Base-by-base conservation (phyloP, 2,888 invertebrate genomes). In the Drosophila suboccidentalis region DNA sequence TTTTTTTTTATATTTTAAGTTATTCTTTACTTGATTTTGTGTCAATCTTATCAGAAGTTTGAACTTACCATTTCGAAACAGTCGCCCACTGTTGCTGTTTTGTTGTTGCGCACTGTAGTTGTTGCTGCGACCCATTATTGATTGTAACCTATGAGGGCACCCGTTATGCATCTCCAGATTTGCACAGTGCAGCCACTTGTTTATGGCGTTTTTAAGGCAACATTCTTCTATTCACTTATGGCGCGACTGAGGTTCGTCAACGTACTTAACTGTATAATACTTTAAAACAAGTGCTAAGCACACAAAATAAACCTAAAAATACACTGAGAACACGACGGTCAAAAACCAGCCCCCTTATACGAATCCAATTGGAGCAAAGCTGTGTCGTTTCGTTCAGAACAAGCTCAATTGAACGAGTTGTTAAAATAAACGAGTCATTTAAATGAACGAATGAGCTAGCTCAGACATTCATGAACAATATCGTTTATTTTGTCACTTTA, bases 21-120 rank as follows among this genome's bases (percentile, higher is more conserved):
- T 46, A 57, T 50, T 36, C 8, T 49, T 62, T 49, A 47, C 41
- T 43, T 46, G 22, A 13, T 10, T 39, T 19, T 19, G 13, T 39
- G 34, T 29, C 38, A 15, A 19, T 54, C 55, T 62, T 76, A 78
- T 77, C 69, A 55, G 17, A 51, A 55, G 29, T 41, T 59, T 19
- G 13, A 66, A 78, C 79, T 80, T 51, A 84, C 87, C 73, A 78
- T 74, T 84, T 60, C 67, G 67, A 26, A 49, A 49, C 19, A 70
- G 68, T 19, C 68, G 60, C 15, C 72, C 74, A 65, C 61, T 57
- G 6, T 49, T 47, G 5, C 29, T 55, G 41, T 63, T 49, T 59
- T 43, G 67, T 64, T 43, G 70, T 71, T 72, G 63, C 34, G 36
- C 55, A 67, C 47, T 75, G 58, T 41, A 46, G 17, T 49, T 73